Base-by-base conservation (phyloP, 2,797 vertebrate genomes). In the Microcaecilia unicolor region DNA sequence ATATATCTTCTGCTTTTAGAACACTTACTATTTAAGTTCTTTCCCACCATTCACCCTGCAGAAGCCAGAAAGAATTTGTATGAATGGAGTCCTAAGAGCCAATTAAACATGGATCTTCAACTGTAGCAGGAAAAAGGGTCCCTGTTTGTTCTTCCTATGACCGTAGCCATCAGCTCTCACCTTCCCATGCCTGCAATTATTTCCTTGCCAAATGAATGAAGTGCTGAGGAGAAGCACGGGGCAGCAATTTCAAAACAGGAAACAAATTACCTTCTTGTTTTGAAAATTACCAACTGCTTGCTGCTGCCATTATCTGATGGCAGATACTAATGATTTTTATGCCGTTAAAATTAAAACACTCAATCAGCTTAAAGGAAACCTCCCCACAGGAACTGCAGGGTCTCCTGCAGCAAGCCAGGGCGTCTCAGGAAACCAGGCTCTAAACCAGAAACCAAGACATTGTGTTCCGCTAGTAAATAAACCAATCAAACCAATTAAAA, bases 311-410 rank as follows among this genome's bases (percentile, higher is more conserved):
- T 31, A 48, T 36, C 37, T 34, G 23, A 51, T 47, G 27, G 31
- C 42, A 44, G 38, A 64, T 56, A 34, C 16, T 30, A 47, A 61
- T 51, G 47, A 51, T 50, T 43, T n/a, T 22, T 48, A 49, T 41
- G 39, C 41, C 41, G 49, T 48, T 66, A 63, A 51, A 66, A 65
- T 24, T 29, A 44, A 50, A 19, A 22, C 12, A 41, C 52, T 44
- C 22, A 29, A 44, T 37, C 55, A 58, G 25, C 26, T 35, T 49
- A 47, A 34, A 42, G 48, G 35, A 54, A 40, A 18, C 18, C 22
- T 71, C 75, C 44, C 55, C 45, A 41, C 73, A 79, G 72, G 63
- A 70, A 72, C 58, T 41, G 8, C 29, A 56, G 46, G n/a, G 31
- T 34, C 15, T 36, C 29, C 26, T 34, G 34, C 38, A 38, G 29